Evolutionary conservation across 2,113 vertebrate species (phyloP).

Genomic region (Pangasianodon gigas): DNA sequence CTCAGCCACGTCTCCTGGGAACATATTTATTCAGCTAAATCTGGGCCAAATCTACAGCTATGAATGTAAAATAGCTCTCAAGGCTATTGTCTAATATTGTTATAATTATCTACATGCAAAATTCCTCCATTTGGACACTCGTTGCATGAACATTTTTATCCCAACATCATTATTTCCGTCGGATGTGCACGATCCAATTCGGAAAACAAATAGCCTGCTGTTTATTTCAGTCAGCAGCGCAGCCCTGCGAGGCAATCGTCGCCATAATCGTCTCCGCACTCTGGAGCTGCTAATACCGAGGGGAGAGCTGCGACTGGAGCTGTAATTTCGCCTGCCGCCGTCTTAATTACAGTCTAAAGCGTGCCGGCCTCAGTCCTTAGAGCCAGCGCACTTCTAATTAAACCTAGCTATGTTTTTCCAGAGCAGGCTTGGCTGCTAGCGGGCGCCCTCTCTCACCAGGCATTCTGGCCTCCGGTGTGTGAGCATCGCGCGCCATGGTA

Average conservation of each 20-base stretch:
- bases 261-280: slow-evolving; percentile 58
- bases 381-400: slow-evolving; percentile 73
- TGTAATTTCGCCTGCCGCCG: slow-evolving; percentile 52
- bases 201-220: slow-evolving; percentile 33
- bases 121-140: slow-evolving; percentile 28
- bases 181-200: slow-evolving; percentile 35
- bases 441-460: slow-evolving; percentile 36
- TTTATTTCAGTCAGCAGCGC: slow-evolving; percentile 42
- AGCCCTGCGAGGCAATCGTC: slow-evolving; percentile 44
- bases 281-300: slow-evolving; percentile 38
- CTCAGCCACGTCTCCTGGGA: background rate
- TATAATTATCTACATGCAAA: slow-evolving; percentile 28
- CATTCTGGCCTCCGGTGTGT: slow-evolving; percentile 63
- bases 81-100: slow-evolving; percentile 8
- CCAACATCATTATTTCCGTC: slow-evolving; percentile 38
- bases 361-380: slow-evolving; percentile 61
- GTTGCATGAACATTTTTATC: slow-evolving; percentile 42
- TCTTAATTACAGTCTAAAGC: slow-evolving; percentile 73
- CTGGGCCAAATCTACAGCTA: slow-evolving; percentile 9
- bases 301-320: slow-evolving; percentile 48
- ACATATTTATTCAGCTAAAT: background rate
- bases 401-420: slow-evolving; percentile 37
- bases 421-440: background rate
- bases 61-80: slow-evolving; percentile 12
- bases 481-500: slow-evolving; percentile 55